Conservation (phyloP, 2,113 vertebrate genomes). For the Aphelocoma coerulescens region DNA sequence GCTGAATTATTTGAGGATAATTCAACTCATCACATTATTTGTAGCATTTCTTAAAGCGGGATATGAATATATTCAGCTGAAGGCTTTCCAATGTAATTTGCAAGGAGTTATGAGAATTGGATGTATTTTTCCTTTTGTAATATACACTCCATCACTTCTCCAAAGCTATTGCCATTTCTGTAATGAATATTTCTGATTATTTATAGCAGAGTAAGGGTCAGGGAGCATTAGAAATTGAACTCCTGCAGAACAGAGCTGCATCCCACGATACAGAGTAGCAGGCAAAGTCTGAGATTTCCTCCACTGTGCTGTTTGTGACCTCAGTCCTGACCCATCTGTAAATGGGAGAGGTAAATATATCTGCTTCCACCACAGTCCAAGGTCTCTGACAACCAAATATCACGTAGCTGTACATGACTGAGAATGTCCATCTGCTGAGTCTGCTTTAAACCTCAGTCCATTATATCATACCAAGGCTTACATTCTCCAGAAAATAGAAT, state of each 20-base stretch:
- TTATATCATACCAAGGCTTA: not conserved
- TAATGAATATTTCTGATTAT: slow-evolving; percentile 66
- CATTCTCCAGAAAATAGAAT: not conserved
- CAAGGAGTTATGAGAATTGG: slow-evolving; percentile 47
- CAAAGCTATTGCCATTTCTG: slow-evolving; percentile 38
- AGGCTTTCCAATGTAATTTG: slow-evolving; percentile 49
- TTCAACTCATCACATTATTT: slow-evolving; percentile 31
- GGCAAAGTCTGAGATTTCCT: slow-evolving; percentile 15
- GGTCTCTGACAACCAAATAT: not conserved
- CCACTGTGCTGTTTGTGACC: not conserved
- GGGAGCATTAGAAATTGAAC: slow-evolving; percentile 28
- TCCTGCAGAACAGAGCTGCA: not conserved
- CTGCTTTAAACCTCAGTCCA: not conserved
- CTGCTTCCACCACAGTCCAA: slow-evolving; percentile 4
- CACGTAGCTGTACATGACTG: not conserved
- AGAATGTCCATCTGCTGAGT: not conserved
- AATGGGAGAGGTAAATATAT: slow-evolving; percentile 21
- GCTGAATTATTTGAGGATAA: slow-evolving; percentile 30
- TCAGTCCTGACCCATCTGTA: not conserved
- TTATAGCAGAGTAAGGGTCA: slow-evolving; percentile 50
- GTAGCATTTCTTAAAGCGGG: slow-evolving; percentile 2
- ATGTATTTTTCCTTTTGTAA: slow-evolving; percentile 40
- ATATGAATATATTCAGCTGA: slow-evolving; percentile 33
- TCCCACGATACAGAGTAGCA: not conserved
- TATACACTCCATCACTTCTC: slow-evolving; percentile 21